Evolutionary conservation across 1,140 invertebrate genomes (phyloP).

Genomic region (Drosophila mayri): DNA sequence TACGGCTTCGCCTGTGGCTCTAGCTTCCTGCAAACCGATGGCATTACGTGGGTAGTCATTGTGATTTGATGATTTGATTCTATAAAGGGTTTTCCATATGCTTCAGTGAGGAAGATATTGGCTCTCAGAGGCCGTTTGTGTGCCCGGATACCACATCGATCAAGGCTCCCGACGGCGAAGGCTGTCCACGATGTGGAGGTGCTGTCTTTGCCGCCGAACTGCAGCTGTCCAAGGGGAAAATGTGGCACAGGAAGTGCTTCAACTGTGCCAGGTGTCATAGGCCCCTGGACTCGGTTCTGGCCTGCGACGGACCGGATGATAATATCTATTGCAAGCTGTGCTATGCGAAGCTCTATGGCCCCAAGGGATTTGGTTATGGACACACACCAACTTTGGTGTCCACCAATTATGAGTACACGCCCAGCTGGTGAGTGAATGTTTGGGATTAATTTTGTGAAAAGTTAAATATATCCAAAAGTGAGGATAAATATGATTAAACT

Average conservation of each 20-base stretch:
- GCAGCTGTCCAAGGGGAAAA: conserved; percentile 95
- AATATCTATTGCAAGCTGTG: conserved; percentile 95
- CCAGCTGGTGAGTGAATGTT: conserved; percentile 27
- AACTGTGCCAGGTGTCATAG: conserved; percentile 96
- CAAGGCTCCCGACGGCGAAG: conserved; percentile 93
- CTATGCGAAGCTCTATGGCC: conserved; percentile 95
- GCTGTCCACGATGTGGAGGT: conserved; percentile 96
- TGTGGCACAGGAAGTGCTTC: conserved; percentile 98
- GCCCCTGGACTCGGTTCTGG: conserved; percentile 96
- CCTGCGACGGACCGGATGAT: conserved; percentile 94
- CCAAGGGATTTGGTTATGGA: conserved; percentile 95
- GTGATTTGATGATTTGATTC: too few relatives aligned
- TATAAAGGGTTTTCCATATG: neutral
- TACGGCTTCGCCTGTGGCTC: conserved; percentile 98
- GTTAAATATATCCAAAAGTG: neutral
- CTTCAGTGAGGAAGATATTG: conserved; percentile 27
- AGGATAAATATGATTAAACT: too few relatives aligned
- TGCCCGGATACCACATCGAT: conserved; percentile 95
- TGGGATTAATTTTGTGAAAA: neutral
- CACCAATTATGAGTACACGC: conserved; percentile 89
- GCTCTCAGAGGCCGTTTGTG: conserved; percentile 89
- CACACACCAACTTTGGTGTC: conserved; percentile 94
- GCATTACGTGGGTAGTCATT: conserved; percentile 87
- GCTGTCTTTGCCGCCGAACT: conserved; percentile 97
- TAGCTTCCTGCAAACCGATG: conserved; percentile 96